A percentile compares a stretch with the other conserved stretches of the same genome.
Evolutionary conservation across 2,113 vertebrate species (phyloP).

Genomic region (Synodontis membranacea): DNA sequence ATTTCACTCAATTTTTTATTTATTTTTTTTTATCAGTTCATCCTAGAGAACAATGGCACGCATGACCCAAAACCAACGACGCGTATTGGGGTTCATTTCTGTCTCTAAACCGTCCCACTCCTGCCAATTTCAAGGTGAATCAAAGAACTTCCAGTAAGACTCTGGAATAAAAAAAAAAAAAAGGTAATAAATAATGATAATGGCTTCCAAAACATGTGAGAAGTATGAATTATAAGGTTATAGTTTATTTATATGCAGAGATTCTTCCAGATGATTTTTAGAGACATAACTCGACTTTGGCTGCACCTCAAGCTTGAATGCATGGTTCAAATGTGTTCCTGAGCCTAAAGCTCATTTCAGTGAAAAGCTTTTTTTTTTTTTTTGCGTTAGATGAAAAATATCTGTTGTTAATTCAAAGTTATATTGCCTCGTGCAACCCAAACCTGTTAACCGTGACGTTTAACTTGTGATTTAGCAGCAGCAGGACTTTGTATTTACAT

Average conservation of each 20-base stretch:
- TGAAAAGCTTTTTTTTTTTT: background rate
- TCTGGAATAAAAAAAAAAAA: background rate
- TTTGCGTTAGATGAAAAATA: background rate
- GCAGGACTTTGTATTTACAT: background rate
- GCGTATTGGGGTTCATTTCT: background rate
- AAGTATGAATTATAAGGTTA: background rate
- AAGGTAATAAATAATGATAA: background rate
- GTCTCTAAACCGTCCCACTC: background rate
- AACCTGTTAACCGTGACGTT: background rate
- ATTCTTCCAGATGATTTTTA: constrained; percentile 14
- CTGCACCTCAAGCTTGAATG: background rate
- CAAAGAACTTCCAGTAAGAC: background rate
- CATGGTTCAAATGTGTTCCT: background rate
- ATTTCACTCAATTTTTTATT: background rate
- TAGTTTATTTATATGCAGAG: background rate
- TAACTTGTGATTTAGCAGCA: background rate
- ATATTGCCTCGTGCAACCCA: background rate
- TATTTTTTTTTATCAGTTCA: background rate
- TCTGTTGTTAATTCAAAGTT: too few relatives aligned
- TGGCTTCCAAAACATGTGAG: background rate
- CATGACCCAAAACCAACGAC: too few relatives aligned
- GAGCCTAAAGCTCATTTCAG: background rate
- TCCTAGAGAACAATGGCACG: background rate
- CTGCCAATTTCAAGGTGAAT: background rate
- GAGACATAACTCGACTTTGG: background rate